Percentiles rank a stretch among this genome's conserved stretches.
phyloP scores from a whole-genome alignment of 2,113 vertebrate species.

The Pseudorhombus dupliciocellatus region DNA sequence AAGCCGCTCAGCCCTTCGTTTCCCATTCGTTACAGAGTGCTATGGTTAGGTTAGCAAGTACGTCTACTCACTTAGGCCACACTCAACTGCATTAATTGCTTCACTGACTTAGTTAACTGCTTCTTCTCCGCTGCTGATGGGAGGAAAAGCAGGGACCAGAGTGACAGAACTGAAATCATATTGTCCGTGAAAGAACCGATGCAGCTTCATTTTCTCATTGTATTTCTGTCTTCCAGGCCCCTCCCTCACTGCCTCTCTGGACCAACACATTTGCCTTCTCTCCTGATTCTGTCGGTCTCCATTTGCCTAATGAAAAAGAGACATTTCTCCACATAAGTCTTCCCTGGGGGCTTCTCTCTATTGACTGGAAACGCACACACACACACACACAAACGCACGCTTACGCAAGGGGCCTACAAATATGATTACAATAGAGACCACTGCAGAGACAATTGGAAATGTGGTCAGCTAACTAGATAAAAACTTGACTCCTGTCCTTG shows the following conservation, averaged over 20 bases:
- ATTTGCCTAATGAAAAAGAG: slow-evolving; percentile 74
- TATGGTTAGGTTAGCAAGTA: slow-evolving; percentile 23
- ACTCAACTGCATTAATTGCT: slow-evolving; percentile 73
- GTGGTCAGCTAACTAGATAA: slow-evolving; percentile 58
- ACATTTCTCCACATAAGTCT: slow-evolving; percentile 62
- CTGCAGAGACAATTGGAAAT: slow-evolving; percentile 44
- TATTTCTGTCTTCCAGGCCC: slow-evolving; percentile 31
- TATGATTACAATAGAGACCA: slow-evolving; percentile 52
- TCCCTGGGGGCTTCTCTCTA: slow-evolving; percentile 49
- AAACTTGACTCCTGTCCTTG: slow-evolving; percentile 49
- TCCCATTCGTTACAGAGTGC: slow-evolving; percentile 26
- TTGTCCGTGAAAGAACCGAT: slow-evolving; percentile 4
- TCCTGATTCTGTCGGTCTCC: slow-evolving; percentile 51
- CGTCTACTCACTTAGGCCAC: slow-evolving; percentile 51
- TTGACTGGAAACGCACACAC: slow-evolving; percentile 29
- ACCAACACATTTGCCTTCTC: slow-evolving; percentile 50
- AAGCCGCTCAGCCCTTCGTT: slow-evolving; percentile 19
- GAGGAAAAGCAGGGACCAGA: slow-evolving; percentile 7
- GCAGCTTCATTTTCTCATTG: slow-evolving; percentile 27
- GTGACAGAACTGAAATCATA: slow-evolving; percentile 6
- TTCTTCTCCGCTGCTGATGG: slow-evolving; percentile 50
- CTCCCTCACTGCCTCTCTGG: slow-evolving; percentile 23
- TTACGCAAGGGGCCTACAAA: slow-evolving; percentile 45
- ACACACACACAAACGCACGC: slow-evolving; percentile 18
- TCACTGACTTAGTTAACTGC: slow-evolving; percentile 73